A percentile compares a stretch with the other conserved stretches of the same genome.
phyloP scores from a whole-genome alignment of 1,140 invertebrate species.

The Cydia pomonella region DNA sequence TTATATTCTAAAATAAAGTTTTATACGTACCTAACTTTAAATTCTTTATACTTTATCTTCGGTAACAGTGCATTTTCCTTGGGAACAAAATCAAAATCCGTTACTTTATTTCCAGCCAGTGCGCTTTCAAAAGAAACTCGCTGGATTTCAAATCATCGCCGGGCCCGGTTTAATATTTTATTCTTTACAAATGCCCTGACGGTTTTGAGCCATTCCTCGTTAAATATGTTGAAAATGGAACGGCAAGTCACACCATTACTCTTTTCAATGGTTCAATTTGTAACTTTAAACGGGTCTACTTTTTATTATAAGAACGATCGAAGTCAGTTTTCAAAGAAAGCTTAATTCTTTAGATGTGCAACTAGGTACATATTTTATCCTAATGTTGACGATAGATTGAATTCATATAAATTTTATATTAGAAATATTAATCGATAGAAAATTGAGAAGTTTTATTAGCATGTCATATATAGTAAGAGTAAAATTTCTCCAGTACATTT shows the following conservation, averaged over 20 bases:
- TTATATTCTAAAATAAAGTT: too few species aligned
- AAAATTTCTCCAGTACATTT: too few species aligned
- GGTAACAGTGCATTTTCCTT: neutral
- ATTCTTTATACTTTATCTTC: neutral
- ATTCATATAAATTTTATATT: too few species aligned
- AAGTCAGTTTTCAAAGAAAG: slow-evolving; percentile 20
- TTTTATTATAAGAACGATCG: slow-evolving; percentile 29
- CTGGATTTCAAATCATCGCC: neutral
- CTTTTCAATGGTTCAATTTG: slow-evolving; percentile 38
- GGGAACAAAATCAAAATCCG: neutral
- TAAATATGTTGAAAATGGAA: slow-evolving; percentile 49
- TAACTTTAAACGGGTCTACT: slow-evolving; percentile 20
- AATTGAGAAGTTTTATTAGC: too few species aligned
- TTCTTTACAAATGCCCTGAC: slow-evolving; percentile 58
- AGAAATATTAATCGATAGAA: too few species aligned
- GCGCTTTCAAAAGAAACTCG: neutral
- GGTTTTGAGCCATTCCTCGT: slow-evolving; percentile 50
- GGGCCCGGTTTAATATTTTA: slow-evolving; percentile 54
- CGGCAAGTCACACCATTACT: slow-evolving; percentile 49
- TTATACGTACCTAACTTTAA: too few species aligned
- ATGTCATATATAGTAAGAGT: too few species aligned
- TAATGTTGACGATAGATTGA: too few species aligned
- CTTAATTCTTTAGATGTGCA: neutral
- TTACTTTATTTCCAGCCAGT: slow-evolving; percentile 1
- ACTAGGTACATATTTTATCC: neutral